phyloP scores from a whole-genome alignment of 2,797 vertebrate genomes.

The Alcedo quadribrachys region DNA sequence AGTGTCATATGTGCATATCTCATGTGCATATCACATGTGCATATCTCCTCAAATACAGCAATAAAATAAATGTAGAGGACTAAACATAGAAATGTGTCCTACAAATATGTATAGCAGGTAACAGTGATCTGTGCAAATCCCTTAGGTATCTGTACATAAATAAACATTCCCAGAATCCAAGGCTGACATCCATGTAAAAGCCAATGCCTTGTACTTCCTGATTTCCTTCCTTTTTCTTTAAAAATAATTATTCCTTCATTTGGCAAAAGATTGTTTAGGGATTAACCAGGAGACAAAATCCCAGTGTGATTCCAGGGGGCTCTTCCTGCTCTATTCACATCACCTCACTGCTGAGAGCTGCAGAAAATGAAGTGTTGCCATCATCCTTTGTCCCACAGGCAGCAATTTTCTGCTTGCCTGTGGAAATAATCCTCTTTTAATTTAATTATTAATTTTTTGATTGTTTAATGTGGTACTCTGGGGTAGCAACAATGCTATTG shows the following conservation, averaged over 20 bases:
- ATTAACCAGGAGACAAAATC: neutral
- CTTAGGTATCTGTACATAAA: neutral
- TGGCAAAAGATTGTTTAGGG: neutral
- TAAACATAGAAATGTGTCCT: slow-evolving; percentile 20
- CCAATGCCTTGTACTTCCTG: neutral
- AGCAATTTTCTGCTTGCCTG: slow-evolving; percentile 57
- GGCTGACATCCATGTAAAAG: neutral
- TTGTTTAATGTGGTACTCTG: slow-evolving; percentile 48
- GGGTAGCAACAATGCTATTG: slow-evolving; percentile 7
- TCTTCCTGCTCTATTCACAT: slow-evolving; percentile 48
- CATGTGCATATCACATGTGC: neutral
- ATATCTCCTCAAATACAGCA: neutral
- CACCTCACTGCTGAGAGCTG: slow-evolving; percentile 31
- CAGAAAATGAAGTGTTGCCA: slow-evolving; percentile 51
- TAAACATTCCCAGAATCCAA: neutral
- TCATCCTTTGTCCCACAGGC: slow-evolving; percentile 37
- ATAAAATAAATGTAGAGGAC: neutral
- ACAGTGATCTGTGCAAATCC: neutral
- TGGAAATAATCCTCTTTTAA: slow-evolving; percentile 69
- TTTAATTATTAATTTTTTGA: slow-evolving; percentile 69
- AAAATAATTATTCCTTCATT: neutral
- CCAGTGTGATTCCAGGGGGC: neutral
- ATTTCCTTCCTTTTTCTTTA: neutral
- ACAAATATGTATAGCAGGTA: neutral
- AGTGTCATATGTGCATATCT: slow-evolving; percentile 11